Base-by-base conservation (phyloP, 1,140 invertebrate species). In the Dryas iulia region DNA sequence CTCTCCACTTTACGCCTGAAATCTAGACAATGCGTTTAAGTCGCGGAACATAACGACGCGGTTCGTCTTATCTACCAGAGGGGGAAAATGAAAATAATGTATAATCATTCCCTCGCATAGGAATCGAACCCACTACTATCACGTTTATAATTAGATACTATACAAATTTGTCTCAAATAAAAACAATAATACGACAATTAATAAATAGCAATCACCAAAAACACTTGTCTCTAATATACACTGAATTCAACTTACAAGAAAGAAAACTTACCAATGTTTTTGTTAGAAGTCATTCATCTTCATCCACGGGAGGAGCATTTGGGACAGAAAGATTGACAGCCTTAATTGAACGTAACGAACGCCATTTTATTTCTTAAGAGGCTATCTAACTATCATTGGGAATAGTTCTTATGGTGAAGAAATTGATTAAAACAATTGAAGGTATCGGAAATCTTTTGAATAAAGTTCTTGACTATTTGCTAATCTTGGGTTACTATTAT, bases 271-370 rank as follows among this genome's bases (percentile, higher is more conserved):
- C 23, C 18, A 63, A 63, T 60, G 62, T 64, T 71, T 71, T 59
- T 59, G 58, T 65, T 59, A 12, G 57, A 58, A 33, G 62, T 26
- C 58, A 70, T 70, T 58, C 56, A 60, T 70, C 68, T 70, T 65
- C 62, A 65, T 71, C 58, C 65, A 30, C 39, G 56, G 33, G 39
- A 59, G 58, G 68, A 61, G 47, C 47, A 65, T 33, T 64, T 47
- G 57, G 52, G 69, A 71, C 69, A 57, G 69, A 71, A 71, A 71
- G 69, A 71, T 71, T 66, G 69, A 71, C 69, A 66, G 58, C 31
- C 47, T 58, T 65, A 71, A 71, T 66, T 71, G 62, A 71, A 71
- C 62, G 63, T 59, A 65, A 71, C 58, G 59, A 66, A 60, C 35
- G 28, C 67, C 54, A 62, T 69, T 69, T 14, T 53, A 33, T 56